These are phyloP conservation scores for Enteromius fasciolatus DNA, from an alignment of 2,797 vertebrate species.

Conservation along the genomic window DNA sequence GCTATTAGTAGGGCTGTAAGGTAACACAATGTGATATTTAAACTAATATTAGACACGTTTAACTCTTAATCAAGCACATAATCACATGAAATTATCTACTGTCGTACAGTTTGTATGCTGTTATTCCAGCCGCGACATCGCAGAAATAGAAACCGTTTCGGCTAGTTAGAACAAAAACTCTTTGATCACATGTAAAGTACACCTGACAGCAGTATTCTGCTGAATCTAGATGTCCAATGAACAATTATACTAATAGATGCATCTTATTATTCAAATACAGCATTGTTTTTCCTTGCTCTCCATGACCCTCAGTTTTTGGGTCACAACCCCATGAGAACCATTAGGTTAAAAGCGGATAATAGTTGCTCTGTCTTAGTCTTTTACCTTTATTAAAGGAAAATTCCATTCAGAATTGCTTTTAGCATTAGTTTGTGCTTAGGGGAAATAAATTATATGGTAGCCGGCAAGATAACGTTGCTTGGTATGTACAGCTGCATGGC, in stretches of 20 bases:
- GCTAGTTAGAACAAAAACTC: too few relatives aligned
- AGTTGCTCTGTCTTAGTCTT: not conserved
- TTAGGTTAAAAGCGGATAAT: not conserved
- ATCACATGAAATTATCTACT: too few relatives aligned
- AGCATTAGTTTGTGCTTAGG: not conserved
- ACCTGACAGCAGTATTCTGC: not conserved
- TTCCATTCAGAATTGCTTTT: not conserved
- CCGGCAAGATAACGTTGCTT: slow-evolving; percentile 10
- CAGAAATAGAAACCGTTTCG: too few relatives aligned
- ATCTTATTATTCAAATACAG: not conserved
- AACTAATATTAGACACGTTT: too few relatives aligned
- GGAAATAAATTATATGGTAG: not conserved
- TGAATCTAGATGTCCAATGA: not conserved
- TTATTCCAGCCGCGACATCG: too few relatives aligned
- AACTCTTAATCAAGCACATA: too few relatives aligned
- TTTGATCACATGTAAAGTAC: not conserved
- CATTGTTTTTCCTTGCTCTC: not conserved
- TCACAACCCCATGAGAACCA: slow-evolving; percentile 1
- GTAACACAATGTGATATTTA: too few relatives aligned
- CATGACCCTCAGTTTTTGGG: not conserved
- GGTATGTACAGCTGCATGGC: slow-evolving; percentile 24
- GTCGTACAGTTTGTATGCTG: too few relatives aligned
- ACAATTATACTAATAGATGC: not conserved
- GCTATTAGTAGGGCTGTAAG: too few relatives aligned
- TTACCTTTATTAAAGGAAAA: not conserved